Percentiles rank a stretch among this genome's conserved stretches.
Evolutionary conservation across 2,113 vertebrate species (phyloP).

Genomic region (Setophaga coronata): DNA sequence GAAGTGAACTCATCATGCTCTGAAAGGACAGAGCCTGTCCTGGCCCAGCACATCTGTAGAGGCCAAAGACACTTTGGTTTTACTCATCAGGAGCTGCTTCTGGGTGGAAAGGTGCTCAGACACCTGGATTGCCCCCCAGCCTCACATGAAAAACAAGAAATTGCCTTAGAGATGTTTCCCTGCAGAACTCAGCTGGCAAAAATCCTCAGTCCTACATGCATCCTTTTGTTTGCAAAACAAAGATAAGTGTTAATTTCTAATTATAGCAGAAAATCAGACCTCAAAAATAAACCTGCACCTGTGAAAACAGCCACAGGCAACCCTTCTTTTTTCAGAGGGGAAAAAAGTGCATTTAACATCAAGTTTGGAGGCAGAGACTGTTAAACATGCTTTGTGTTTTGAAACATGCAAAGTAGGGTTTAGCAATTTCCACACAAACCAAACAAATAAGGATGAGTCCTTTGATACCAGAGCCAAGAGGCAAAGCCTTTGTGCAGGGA

Average conservation of each 20-base stretch:
- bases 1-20: fast-evolving
- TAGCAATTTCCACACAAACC: neutral
- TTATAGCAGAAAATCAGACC: neutral
- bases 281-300: neutral
- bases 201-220: neutral
- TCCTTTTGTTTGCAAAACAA: neutral
- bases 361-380: neutral
- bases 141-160: neutral
- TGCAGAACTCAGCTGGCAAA: neutral
- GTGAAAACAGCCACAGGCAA: neutral
- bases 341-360: neutral
- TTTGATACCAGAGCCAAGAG: neutral
- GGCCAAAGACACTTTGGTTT: neutral
- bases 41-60: neutral
- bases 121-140: neutral
- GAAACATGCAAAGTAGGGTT: neutral
- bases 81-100: neutral
- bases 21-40: neutral
- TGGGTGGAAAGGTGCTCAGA: neutral
- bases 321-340: neutral
- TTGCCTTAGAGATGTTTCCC: neutral
- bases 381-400: neutral
- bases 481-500: neutral
- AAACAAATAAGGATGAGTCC: neutral
- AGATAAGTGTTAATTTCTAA: neutral